phyloP scores from a whole-genome alignment of 2,113 vertebrate genomes.

The Cyphomyrus discorhynchus region DNA sequence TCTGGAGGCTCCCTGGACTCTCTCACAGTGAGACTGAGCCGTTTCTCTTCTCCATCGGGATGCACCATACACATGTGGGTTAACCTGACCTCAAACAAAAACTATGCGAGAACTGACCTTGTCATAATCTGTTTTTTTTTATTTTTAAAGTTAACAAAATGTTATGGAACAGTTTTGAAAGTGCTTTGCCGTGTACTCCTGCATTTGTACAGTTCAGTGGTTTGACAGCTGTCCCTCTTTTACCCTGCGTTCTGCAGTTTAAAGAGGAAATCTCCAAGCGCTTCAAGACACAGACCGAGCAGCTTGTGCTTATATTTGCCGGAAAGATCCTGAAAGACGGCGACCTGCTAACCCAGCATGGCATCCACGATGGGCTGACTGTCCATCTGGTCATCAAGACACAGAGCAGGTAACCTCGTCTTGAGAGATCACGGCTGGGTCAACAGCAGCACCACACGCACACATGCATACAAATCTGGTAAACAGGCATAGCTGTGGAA shows the following conservation, averaged over 20 bases:
- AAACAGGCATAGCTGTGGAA: not conserved
- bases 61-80: not conserved
- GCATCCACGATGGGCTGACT: conserved; percentile 97
- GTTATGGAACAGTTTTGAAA: not conserved
- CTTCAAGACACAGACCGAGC: conserved; percentile 97
- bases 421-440: not conserved
- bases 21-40: not conserved
- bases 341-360: conserved; percentile 88
- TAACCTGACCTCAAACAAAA: not conserved
- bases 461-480: not conserved
- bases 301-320: conserved; percentile 98
- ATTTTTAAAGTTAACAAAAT: not conserved
- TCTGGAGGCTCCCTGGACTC: not conserved
- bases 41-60: not conserved
- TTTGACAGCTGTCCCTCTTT: not conserved
- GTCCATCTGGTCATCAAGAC: conserved; percentile 98
- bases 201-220: not conserved
- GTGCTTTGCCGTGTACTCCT: not conserved
- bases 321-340: conserved; percentile 98
- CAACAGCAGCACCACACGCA: not conserved
- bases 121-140: not conserved
- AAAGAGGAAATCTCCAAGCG: conserved; percentile 95
- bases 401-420: not conserved
- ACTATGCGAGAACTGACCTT: not conserved
- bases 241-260: conserved; percentile 61